These are phyloP conservation scores for Bufo gargarizans DNA, from an alignment of 2,113 vertebrate genomes.

Conservation along the genomic window DNA sequence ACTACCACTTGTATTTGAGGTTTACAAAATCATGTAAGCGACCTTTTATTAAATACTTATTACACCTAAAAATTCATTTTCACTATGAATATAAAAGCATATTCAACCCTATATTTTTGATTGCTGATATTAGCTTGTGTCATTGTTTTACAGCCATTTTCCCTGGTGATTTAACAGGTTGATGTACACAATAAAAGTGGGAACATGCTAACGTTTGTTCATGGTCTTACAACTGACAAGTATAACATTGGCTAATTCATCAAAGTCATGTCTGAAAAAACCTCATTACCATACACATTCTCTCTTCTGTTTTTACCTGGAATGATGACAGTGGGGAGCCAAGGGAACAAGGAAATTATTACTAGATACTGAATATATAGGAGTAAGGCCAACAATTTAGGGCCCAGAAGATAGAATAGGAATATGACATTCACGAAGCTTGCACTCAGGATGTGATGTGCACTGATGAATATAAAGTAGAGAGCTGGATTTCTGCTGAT, in stretches of 20 bases:
- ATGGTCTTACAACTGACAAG: constrained; percentile 20
- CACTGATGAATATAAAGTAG: too few species aligned
- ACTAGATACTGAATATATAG: constrained; percentile 9
- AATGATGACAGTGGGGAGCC: constrained; percentile 12
- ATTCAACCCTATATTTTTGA: not conserved
- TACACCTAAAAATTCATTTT: not conserved
- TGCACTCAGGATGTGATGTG: not conserved
- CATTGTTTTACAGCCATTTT: not conserved
- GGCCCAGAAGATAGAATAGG: not conserved
- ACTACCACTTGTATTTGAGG: not conserved
- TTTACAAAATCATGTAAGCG: not conserved
- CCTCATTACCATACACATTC: constrained; percentile 26
- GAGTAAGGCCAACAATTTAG: constrained; percentile 18
- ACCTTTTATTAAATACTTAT: not conserved
- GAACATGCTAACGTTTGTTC: constrained; percentile 13
- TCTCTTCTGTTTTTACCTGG: constrained; percentile 21
- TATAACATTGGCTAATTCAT: constrained; percentile 36
- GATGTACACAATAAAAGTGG: constrained; percentile 17
- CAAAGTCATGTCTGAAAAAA: constrained; percentile 44
- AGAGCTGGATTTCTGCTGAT: too few species aligned
- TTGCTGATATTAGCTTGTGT: not conserved
- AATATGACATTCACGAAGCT: not conserved
- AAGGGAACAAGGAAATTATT: not conserved
- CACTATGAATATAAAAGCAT: not conserved
- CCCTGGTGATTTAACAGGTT: constrained; percentile 3